Percentiles rank a stretch among this genome's conserved stretches.
Evolutionary conservation across 2,888 invertebrate species (phyloP).

Genomic region (Glaucopsyche alexis): DNA sequence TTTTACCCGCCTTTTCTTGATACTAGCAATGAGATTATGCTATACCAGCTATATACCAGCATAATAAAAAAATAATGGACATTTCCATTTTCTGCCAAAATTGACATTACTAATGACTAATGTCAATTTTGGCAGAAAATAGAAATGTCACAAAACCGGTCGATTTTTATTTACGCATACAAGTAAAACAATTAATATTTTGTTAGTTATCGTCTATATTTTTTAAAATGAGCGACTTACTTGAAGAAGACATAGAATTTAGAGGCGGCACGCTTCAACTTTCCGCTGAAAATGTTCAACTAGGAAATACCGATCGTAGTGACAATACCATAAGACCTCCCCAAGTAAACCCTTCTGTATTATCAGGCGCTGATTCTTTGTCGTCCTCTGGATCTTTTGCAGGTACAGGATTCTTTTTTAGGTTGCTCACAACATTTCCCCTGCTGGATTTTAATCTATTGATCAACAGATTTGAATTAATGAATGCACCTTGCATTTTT

Average conservation of each 20-base stretch:
- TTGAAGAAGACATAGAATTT: conserved; percentile 81
- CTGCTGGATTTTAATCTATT: background rate
- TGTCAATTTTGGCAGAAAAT: conserved; percentile 43
- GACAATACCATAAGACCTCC: conserved; percentile 48
- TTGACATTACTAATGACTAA: conserved; percentile 21
- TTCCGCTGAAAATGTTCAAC: conserved; percentile 53
- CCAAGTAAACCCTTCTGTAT: conserved; percentile 62
- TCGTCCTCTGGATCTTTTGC: conserved; percentile 69
- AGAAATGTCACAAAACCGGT: conserved; percentile 49
- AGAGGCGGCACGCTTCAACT: conserved; percentile 77
- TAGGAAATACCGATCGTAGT: conserved; percentile 47
- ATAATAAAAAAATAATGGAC: no score
- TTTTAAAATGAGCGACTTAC: conserved; percentile 61
- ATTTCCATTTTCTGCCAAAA: conserved; percentile 45
- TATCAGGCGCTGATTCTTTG: conserved; percentile 71
- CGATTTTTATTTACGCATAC: conserved; percentile 63
- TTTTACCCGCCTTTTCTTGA: no score
- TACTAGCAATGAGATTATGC: no score
- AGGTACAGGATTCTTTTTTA: conserved; percentile 47
- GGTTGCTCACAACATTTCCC: no score
- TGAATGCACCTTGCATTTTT: background rate
- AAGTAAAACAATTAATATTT: conserved; percentile 34
- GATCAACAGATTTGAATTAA: background rate
- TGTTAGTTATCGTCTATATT: background rate
- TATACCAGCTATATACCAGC: no score